These are phyloP conservation scores for Gisinianus flammeolus DNA, from an alignment of 2,888 invertebrate species.

Conservation along the genomic window DNA sequence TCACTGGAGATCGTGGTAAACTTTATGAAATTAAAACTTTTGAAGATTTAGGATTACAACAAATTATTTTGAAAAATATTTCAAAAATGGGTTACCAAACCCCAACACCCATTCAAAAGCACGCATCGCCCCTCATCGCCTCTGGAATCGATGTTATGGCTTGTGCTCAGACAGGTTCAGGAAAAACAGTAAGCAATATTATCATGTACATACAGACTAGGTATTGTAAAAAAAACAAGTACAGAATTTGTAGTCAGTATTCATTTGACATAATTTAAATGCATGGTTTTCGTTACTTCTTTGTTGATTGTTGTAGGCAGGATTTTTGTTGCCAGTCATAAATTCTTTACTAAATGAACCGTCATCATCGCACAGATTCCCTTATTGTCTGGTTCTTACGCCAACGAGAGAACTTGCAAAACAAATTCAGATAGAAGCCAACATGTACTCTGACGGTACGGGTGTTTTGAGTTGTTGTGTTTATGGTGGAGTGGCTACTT, in stretches of 20 bases:
- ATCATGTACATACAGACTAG: no score
- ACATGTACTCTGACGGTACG: constrained; percentile 79
- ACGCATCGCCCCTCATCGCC: constrained; percentile 83
- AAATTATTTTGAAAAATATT: constrained; percentile 76
- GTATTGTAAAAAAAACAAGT: no score
- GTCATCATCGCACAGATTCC: constrained; percentile 63
- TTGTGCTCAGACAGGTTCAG: constrained; percentile 78
- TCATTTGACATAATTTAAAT: not conserved
- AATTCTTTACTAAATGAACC: constrained; percentile 69
- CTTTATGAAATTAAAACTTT: constrained; percentile 73
- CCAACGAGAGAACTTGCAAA: constrained; percentile 91
- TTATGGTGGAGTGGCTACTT: constrained; percentile 85
- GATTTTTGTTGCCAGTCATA: constrained; percentile 89
- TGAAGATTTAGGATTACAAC: constrained; percentile 72
- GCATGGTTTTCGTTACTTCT: constrained; percentile 4
- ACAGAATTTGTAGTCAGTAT: no score
- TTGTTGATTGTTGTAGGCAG: constrained; percentile 67
- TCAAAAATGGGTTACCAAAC: constrained; percentile 76
- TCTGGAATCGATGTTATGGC: constrained; percentile 89
- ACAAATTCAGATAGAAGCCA: constrained; percentile 85
- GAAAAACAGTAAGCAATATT: constrained; percentile 31
- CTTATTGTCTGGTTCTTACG: constrained; percentile 82
- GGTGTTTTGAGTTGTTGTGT: constrained; percentile 75
- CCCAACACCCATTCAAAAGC: constrained; percentile 94
- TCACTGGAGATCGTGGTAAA: constrained; percentile 72